phyloP scores from a whole-genome alignment of 2,113 vertebrate species.

The Smithornis capensis region DNA sequence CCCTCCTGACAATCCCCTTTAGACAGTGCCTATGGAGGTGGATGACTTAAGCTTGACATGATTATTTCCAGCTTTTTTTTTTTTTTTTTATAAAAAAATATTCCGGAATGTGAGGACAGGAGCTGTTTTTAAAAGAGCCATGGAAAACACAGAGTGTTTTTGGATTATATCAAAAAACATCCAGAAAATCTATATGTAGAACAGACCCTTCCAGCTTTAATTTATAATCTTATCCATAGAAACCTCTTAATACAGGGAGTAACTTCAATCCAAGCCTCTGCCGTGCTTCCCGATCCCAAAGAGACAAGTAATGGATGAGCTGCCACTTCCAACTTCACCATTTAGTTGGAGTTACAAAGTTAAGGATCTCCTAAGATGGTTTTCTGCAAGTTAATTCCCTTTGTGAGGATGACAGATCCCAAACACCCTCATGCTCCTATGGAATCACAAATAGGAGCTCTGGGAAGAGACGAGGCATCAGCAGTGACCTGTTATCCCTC shows the following conservation, averaged over 20 bases:
- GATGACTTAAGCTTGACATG: slow-evolving; percentile 54
- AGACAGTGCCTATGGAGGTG: slow-evolving; percentile 47
- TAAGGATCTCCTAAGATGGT: not conserved
- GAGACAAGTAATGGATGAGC: not conserved
- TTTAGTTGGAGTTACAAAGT: not conserved
- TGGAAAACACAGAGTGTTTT: not conserved
- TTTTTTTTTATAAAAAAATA: slow-evolving; percentile 50
- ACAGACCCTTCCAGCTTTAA: not conserved
- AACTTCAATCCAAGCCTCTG: not conserved
- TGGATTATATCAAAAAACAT: not conserved
- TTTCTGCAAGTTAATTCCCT: not conserved
- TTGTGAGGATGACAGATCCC: not conserved
- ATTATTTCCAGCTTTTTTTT: slow-evolving; percentile 40
- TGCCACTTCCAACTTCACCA: not conserved
- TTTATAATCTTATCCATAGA: not conserved
- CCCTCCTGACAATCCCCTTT: slow-evolving; percentile 55
- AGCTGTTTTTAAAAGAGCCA: not conserved
- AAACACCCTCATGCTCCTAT: not conserved
- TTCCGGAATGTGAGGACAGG: not conserved
- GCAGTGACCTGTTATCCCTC: not conserved
- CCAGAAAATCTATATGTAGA: not conserved
- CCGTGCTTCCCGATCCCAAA: not conserved
- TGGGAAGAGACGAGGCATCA: not conserved
- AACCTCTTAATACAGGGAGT: not conserved
- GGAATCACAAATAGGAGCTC: not conserved